Evolutionary conservation across 2,888 invertebrate species (phyloP), one percentile per base, ranked within the genome.

Genomic region (Scaptodrosophila latifasciaeformis): DNA sequence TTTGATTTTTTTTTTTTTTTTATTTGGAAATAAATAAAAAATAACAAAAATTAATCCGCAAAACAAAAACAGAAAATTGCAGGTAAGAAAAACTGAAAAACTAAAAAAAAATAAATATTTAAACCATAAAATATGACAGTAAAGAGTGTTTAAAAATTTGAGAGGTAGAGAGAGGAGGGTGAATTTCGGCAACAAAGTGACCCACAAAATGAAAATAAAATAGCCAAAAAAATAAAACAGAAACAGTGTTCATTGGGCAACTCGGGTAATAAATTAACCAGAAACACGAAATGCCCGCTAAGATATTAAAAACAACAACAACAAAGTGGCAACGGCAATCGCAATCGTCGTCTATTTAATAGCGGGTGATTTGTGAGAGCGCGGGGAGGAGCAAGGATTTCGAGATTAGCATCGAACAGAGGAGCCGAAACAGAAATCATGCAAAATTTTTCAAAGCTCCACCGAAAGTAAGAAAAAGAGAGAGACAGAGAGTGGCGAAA

Each of bases 181-280:
- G 37, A 31, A 46, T 50, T 49, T 62, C 18, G 31, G 43, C 44
- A 18, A 18, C 37, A 37, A 37, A 50, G 60, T 53, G 55, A 54
- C 53, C 55, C 51, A 63, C 58, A 63, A 60, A 59, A 48, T 18
- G 30, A 30, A 54, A 53, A 51, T 35, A 50, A 54, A 58, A 29
- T n/a, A n/a, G 30, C 27, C 13, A 46, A 27, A 47, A 29, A 48
- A 42, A n/a, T n/a, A 59, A 67, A 55, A 47, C 34, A 45, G 53
- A 56, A 55, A 57, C 65, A 30, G 67, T 66, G 57, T 71, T 57
- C 37, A 65, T 76, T 68, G 76, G 75, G 72, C 76, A 75, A 78
- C 76, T 66, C n/a, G n/a, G n/a, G 68, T 70, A 76, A 79, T 76
- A 76, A 76, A 76, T 76, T 76, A 70, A 67, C 69, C 62, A 70